Evolutionary conservation across 2,797 vertebrate species (phyloP), one percentile per base, ranked within the genome.

Genomic region (Sus cebifrons): DNA sequence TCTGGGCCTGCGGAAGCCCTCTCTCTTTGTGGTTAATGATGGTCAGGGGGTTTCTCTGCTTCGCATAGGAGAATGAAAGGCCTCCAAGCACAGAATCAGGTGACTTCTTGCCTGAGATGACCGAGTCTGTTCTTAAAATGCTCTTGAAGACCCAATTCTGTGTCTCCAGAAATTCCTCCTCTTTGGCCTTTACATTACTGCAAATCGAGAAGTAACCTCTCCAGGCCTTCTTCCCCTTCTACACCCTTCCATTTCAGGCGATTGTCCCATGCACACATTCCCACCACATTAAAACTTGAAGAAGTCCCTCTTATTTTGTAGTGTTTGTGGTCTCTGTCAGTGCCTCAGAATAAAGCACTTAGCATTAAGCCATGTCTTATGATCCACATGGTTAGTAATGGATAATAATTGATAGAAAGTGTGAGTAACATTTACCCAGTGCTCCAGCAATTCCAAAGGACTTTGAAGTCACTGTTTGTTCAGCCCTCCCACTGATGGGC

Each of bases 71-170:
- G 67, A 65, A 75, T 67, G 29, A 94, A 93, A 58, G 54, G 36
- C 77, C 94, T 88, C 49, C 16, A 71, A 88, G 73, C 77, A 92
- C 65, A 93, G 85, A 87, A 78, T 77, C 75, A 90, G 88, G 77
- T 78, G 58, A 89, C 70, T 93, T 89, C 81, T 95, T 87, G 62
- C 52, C 52, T 71, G 91, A 82, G 56, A 73, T 29, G 14, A 84
- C 52, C 27, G 60, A 79, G 16, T 56, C 78, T 94, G 36, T 83
- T 95, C 82, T 94, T 93, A 92, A 95, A 92, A 96, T 81, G 82
- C 49, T 67, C 17, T 73, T 67, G 49, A 6, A 21, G 75, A 90
- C 20, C 32, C 67, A 65, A 3, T 83, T 92, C 70, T 91, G 2
- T 79, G 79, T 97, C 79, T 82, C 78, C 36, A 82, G 56, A 95